These are phyloP conservation scores for Morus bassanus DNA, from an alignment of 2,797 vertebrate genomes.

Conservation along the genomic window DNA sequence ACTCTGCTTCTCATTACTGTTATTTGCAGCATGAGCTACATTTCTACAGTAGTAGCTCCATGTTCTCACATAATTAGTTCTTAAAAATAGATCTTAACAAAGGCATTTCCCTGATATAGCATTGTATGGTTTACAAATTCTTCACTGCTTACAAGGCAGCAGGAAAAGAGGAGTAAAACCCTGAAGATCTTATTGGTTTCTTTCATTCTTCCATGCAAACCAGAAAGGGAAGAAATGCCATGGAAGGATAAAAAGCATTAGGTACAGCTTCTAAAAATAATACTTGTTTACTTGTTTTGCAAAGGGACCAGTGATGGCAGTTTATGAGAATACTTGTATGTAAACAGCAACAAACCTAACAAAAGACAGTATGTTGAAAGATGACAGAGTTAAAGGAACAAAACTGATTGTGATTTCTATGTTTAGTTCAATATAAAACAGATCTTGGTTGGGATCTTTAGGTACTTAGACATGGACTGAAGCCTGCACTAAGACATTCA, in stretches of 20 bases:
- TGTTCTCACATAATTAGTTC: neutral
- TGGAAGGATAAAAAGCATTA: neutral
- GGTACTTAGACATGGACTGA: neutral
- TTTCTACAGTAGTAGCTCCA: neutral
- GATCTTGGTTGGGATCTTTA: neutral
- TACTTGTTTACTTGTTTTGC: neutral
- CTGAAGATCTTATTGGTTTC: neutral
- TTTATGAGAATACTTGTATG: neutral
- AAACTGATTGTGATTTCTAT: neutral
- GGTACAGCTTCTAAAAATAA: neutral
- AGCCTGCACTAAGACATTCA: neutral
- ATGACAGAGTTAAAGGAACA: neutral
- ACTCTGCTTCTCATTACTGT: neutral
- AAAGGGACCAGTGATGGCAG: neutral
- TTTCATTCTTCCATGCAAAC: neutral
- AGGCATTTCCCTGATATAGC: neutral
- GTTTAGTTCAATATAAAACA: neutral
- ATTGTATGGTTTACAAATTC: neutral
- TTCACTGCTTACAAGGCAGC: neutral
- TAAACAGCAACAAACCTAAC: neutral
- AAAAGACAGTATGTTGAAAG: neutral
- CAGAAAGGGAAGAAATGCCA: neutral
- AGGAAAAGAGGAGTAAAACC: neutral
- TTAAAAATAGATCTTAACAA: neutral
- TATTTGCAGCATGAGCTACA: neutral